These are phyloP conservation scores for Pseudomugil tenellus DNA, from an alignment of 2,797 vertebrate genomes.

Conservation along the genomic window DNA sequence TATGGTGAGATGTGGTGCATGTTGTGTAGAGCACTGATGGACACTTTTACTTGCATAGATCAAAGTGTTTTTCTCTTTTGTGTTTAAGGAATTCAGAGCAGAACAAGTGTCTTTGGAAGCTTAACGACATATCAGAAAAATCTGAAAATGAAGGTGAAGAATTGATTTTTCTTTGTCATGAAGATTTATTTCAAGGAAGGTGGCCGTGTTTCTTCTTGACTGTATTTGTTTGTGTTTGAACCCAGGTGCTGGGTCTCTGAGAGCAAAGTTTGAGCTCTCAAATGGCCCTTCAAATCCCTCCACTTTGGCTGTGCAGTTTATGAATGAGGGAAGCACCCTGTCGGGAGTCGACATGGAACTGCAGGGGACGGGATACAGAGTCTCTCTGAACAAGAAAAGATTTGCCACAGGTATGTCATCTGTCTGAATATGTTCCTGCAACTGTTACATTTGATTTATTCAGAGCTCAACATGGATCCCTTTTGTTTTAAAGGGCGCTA, in stretches of 20 bases:
- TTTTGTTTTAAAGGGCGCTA: conserved; percentile 89
- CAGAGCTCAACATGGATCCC: background rate
- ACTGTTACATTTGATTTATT: background rate
- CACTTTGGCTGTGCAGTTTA: conserved; percentile 94
- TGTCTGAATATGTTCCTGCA: background rate
- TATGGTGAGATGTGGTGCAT: conserved; percentile 84
- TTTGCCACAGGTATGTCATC: conserved; percentile 91
- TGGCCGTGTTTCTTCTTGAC: background rate
- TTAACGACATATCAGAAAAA: conserved; percentile 94
- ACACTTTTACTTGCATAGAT: background rate
- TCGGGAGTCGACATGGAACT: conserved; percentile 94
- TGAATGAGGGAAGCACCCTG: conserved; percentile 92
- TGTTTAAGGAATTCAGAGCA: conserved; percentile 91
- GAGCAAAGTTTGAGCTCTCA: conserved; percentile 96
- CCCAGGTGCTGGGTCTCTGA: conserved; percentile 91
- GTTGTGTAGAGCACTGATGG: background rate
- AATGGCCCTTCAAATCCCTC: conserved; percentile 91
- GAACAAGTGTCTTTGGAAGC: conserved; percentile 95
- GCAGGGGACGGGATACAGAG: conserved; percentile 90
- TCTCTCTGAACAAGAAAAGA: conserved; percentile 95
- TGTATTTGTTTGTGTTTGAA: conserved; percentile 41
- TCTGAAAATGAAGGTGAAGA: conserved; percentile 93
- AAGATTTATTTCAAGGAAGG: background rate
- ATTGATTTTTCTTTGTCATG: background rate
- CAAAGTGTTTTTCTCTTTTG: conserved; percentile 7